Conservation (phyloP, 2,888 invertebrate species). For the Drosophila percnosoma region DNA sequence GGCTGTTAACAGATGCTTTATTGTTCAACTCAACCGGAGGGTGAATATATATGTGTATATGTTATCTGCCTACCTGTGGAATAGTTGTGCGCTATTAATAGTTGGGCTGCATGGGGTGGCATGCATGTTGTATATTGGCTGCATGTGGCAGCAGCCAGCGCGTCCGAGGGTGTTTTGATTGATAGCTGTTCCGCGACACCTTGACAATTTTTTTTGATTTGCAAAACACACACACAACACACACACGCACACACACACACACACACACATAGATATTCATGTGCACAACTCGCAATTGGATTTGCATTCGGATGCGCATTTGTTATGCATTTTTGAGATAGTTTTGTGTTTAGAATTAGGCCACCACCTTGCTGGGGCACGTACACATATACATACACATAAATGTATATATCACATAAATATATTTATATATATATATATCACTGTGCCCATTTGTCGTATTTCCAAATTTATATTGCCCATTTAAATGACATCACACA, state of each 20-base stretch:
- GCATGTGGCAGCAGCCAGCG: constrained; percentile 2
- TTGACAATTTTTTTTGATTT: constrained; percentile 66
- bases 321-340: constrained; percentile 25
- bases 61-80: constrained; percentile 18
- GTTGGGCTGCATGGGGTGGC: constrained; percentile 6
- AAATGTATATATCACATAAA: background rate
- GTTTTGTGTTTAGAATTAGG: background rate
- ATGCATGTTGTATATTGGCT: background rate
- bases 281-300: background rate
- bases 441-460: constrained; percentile 11
- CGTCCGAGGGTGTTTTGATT: constrained; percentile 47
- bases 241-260: background rate
- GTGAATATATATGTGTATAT: background rate
- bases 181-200: constrained; percentile 62
- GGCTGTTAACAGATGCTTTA: constrained; percentile 48
- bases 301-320: constrained; percentile 4
- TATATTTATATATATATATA: background rate
- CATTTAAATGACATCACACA: constrained; percentile 34
- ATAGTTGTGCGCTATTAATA: constrained; percentile 36
- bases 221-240: constrained; percentile 16
- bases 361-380: background rate
- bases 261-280: background rate
- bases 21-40: constrained; percentile 30
- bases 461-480: constrained; percentile 19
- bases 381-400: background rate